Evolutionary conservation across 2,888 invertebrate genomes (phyloP), one percentile per base, ranked within the genome.

Genomic region (Lithophane leautieri): DNA sequence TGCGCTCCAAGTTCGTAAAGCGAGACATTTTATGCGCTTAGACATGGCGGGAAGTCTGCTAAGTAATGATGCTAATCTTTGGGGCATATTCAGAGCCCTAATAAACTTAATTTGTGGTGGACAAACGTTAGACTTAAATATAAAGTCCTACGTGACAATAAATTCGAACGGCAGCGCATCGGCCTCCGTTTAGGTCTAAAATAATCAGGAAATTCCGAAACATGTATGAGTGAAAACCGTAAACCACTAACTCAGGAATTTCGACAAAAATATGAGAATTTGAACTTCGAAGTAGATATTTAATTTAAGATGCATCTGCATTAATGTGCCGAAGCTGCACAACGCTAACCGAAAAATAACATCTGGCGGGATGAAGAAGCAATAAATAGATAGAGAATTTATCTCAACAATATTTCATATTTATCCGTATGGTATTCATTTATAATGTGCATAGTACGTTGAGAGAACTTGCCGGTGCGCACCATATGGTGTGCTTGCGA

Each of bases 401-500:
- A 82, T 78, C 61, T 75, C 19, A 67, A 78, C 60, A 76, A 78
- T 74, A 81, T 74, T 74, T 81, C 66, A 61, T 52, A 50, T 25
- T 28, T 25, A 54, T 81, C 60, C 71, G 72, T 79, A 69, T 60
- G 74, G 65, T 68, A 74, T 72, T 73, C 28, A 66, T 84, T 61
- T 78, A 69, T 79, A 73, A 70, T 68, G 76, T 73, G 62, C 68
- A 76, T 76, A 79, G 71, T 40, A 50, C 34, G 58, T 60, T 65
- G 63, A 9, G 52, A 8, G 44, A 34, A 34, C 34, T 60, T 74
- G 47, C 44, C 8, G 34, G 54, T 65, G 75, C 54, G 47, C 73
- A 66, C 86, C 87, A 86, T 82, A 82, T 86, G 86, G 83, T 73
- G 47, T 12, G 42, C 68, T 87, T 81, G 82, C 85, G 79, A 85